Evolutionary conservation across 2,797 vertebrate genomes (phyloP), one percentile per base, ranked within the genome.

Genomic region (Gobionotothen gibberifrons): DNA sequence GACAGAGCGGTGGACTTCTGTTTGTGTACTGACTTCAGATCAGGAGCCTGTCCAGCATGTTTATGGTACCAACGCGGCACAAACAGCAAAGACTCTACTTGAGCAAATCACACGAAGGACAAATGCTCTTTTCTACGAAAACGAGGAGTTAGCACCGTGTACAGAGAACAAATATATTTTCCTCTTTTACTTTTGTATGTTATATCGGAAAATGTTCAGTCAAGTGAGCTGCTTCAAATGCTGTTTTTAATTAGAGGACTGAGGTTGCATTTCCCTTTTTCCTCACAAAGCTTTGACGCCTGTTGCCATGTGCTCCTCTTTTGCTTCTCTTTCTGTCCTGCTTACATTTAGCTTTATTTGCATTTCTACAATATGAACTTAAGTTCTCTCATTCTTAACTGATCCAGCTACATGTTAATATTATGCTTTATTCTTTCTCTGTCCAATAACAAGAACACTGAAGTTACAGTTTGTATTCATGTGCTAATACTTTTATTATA

Each of bases 161-260:
- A 99, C 96, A 99, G 97, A 99, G 96, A 99, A 98, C 96, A 97
- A 97, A 96, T 99, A 94, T 99, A 99, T 99, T 99, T 99, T 99
- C 97, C 89, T 96, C 96, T 97, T 97, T 97, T 96, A 98, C 96
- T 98, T 99, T 99, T 99, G 95, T 98, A 98, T 80, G 92, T 92
- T 85, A 71, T 87, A 88, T 69, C 15, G 5, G 87, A 82, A 92
- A 83, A 81, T 79, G 86, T 94, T 94, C 94, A 95, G 95, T 93
- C 91, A 93, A 91, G 93, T 94, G 93, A 92, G 93, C 93, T 92
- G 93, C 94, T 95, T 95, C 92, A 79, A 88, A 94, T 82, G 74
- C 89, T 92, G 93, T 93, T 92, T 95, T 91, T 93, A 80, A 90
- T 81, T 91, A 93, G 93, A 95, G 44, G 92, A 93, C 93, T 92